These are phyloP conservation scores for Mirounga angustirostris DNA, from an alignment of 2,113 vertebrate genomes.

Conservation along the genomic window DNA sequence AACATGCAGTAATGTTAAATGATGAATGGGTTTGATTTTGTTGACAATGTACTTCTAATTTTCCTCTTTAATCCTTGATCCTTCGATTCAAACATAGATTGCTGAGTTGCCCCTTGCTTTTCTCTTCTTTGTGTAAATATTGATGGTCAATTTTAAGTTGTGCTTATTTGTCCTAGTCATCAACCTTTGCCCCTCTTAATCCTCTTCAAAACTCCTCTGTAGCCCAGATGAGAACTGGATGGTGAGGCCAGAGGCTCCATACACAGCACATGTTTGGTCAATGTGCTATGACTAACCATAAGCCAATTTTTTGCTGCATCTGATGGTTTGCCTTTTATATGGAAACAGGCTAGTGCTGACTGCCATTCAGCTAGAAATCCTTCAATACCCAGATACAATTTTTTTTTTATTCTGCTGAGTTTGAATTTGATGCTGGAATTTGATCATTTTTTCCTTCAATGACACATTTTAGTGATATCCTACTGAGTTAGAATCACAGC, in stretches of 20 bases:
- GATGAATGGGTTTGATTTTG: neutral
- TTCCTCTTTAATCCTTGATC: neutral
- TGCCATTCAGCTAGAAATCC: neutral
- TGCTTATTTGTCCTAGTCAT: neutral
- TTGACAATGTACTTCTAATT: neutral
- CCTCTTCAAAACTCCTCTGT: neutral
- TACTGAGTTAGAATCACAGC: neutral
- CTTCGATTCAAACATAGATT: neutral
- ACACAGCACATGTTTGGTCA: neutral
- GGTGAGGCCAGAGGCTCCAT: neutral
- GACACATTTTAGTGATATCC: neutral
- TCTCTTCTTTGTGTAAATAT: slow-evolving; percentile 1
- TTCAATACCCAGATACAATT: neutral
- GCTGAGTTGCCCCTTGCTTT: neutral
- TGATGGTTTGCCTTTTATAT: neutral
- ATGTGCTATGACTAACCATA: neutral
- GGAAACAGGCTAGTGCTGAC: neutral
- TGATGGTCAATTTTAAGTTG: slow-evolving; percentile 23
- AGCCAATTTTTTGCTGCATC: neutral
- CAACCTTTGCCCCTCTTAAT: neutral
- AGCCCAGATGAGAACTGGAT: neutral
- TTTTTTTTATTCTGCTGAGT: neutral
- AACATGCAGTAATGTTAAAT: neutral
- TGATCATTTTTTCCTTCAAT: neutral
- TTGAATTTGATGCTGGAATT: slow-evolving; percentile 43